phyloP scores from a whole-genome alignment of 2,113 vertebrate species.

The Bungarus multicinctus region DNA sequence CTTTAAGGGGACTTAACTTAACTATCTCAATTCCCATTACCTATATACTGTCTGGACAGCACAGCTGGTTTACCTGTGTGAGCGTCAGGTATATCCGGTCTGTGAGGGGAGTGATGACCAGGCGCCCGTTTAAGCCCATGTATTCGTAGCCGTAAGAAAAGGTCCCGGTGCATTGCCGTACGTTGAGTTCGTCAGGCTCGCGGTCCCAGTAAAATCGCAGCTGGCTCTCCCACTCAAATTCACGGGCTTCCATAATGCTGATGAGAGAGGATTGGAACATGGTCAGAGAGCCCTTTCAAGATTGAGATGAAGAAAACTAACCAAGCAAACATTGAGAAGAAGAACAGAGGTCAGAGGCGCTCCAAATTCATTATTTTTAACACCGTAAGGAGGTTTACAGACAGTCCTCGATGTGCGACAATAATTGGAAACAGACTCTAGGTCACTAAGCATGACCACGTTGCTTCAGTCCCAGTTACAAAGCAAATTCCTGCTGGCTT shows the following conservation, averaged over 20 bases:
- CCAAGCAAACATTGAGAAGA: neutral
- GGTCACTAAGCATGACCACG: neutral
- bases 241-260: slow-evolving; percentile 87
- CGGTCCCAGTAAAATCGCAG: slow-evolving; percentile 91
- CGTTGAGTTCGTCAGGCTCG: slow-evolving; percentile 78
- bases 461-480: neutral
- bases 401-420: neutral
- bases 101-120: slow-evolving; percentile 95
- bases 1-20: too few relatives aligned
- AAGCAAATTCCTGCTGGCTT: neutral
- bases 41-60: too few relatives aligned
- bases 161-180: slow-evolving; percentile 88
- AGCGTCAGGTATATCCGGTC: slow-evolving; percentile 96
- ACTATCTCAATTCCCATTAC: too few relatives aligned
- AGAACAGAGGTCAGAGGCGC: neutral
- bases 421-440: neutral
- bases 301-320: neutral
- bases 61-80: slow-evolving; percentile 85
- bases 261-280: neutral
- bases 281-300: neutral
- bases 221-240: slow-evolving; percentile 97
- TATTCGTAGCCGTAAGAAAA: slow-evolving; percentile 96
- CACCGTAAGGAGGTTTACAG: neutral
- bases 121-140: slow-evolving; percentile 93
- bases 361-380: neutral